A percentile compares a stretch with the other conserved stretches of the same genome.
Evolutionary conservation across 2,113 vertebrate species (phyloP).

Genomic region (Felis chaus): DNA sequence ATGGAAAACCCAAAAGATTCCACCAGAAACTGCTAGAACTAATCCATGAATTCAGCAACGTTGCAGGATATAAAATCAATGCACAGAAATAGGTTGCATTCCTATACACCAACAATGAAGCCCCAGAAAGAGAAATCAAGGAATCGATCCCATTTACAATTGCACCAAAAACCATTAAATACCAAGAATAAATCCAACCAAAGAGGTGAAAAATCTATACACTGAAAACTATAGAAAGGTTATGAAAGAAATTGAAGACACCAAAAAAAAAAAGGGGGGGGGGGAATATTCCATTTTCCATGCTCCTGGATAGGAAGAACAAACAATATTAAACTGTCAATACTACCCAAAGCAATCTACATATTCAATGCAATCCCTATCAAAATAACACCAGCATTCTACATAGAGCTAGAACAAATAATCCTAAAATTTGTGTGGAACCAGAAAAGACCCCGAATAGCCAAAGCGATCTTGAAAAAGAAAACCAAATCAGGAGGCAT

Average conservation of each 20-base stretch:
- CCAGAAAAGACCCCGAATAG: background rate
- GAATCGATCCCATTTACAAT: background rate
- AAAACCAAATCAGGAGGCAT: background rate
- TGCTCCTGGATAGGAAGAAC: background rate
- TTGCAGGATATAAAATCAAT: too few species aligned
- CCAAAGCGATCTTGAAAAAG: background rate
- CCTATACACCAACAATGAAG: too few species aligned
- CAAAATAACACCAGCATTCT: too few species aligned
- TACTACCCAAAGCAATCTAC: too few species aligned
- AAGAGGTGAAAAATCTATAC: background rate
- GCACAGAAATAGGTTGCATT: background rate
- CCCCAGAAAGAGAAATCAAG: background rate
- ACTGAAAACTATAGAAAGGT: background rate
- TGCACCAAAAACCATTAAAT: background rate
- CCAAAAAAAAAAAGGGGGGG: background rate
- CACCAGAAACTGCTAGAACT: too few species aligned
- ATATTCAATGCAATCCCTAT: too few species aligned
- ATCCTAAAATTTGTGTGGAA: background rate
- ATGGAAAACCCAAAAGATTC: too few species aligned
- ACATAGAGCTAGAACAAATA: background rate
- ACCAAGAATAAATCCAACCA: background rate
- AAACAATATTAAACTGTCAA: background rate
- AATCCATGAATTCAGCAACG: too few species aligned
- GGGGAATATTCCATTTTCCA: background rate
- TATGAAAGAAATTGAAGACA: background rate